These are phyloP conservation scores for Bubo blakistoni DNA, from an alignment of 2,113 vertebrate genomes.

Conservation along the genomic window DNA sequence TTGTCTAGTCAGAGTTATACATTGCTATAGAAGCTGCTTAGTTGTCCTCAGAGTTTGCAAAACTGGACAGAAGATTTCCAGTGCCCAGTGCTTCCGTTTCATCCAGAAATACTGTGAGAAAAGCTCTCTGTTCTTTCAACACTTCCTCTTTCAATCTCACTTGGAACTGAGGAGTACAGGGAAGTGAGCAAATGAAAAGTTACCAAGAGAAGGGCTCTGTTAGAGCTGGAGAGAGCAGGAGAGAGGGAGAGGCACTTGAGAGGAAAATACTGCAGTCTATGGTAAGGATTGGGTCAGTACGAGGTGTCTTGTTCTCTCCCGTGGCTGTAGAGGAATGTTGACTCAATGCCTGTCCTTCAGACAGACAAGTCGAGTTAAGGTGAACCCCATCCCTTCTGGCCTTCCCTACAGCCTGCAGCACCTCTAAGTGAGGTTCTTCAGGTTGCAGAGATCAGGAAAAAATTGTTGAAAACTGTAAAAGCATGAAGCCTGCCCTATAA, in stretches of 20 bases:
- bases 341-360: neutral
- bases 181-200: neutral
- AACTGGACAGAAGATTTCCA: neutral
- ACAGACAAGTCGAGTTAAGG: accelerated
- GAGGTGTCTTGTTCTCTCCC: neutral
- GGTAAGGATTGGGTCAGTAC: accelerated
- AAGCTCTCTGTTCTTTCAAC: neutral
- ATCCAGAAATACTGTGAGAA: slow-evolving; percentile 38
- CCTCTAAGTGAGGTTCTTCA: neutral
- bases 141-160: slow-evolving; percentile 21
- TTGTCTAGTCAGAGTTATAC: neutral
- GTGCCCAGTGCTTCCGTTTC: neutral
- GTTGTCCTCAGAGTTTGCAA: neutral
- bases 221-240: neutral
- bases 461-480: neutral
- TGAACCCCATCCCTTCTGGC: neutral
- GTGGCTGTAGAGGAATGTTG: neutral
- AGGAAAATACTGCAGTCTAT: neutral
- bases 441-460: neutral
- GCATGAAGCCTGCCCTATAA: accelerated
- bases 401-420: neutral
- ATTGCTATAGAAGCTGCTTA: neutral
- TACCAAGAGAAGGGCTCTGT: neutral
- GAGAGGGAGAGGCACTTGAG: neutral
- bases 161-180: neutral